Evolutionary conservation across 2,888 invertebrate species (phyloP).

Genomic region (Elmis aenea): DNA sequence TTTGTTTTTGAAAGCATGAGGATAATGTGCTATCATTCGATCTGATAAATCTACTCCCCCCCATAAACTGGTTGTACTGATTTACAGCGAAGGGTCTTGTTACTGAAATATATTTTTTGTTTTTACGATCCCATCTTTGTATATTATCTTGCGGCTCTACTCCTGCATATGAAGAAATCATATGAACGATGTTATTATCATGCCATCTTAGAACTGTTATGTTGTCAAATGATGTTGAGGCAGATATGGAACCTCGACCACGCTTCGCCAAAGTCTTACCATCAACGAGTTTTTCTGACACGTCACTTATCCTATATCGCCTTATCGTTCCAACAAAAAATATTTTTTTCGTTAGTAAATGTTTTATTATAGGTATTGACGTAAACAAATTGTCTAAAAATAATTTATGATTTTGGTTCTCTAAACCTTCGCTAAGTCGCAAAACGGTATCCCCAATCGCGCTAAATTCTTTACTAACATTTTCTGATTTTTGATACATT

Average conservation of each 20-base stretch:
- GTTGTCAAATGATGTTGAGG: slow-evolving; percentile 14
- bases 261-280: slow-evolving; percentile 1
- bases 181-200: slow-evolving; percentile 15
- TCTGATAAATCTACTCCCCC: slow-evolving; percentile 5
- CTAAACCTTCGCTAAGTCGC: slow-evolving; percentile 1
- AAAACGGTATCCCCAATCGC: slow-evolving; percentile 5
- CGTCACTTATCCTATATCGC: not conserved
- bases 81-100: slow-evolving; percentile 8
- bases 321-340: slow-evolving; percentile 1
- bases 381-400: slow-evolving; percentile 8
- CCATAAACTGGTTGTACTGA: slow-evolving; percentile 14
- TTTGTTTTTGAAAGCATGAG: slow-evolving; percentile 2
- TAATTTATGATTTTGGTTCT: slow-evolving; percentile 2
- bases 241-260: slow-evolving; percentile 9
- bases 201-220: slow-evolving; percentile 13
- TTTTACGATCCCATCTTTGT: slow-evolving; percentile 15
- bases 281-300: slow-evolving; percentile 1
- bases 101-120: slow-evolving; percentile 8
- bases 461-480: slow-evolving; percentile 1
- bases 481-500: slow-evolving; percentile 8
- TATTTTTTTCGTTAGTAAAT: not conserved
- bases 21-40: slow-evolving; percentile 3
- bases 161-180: slow-evolving; percentile 15
- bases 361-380: slow-evolving; percentile 3
- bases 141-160: slow-evolving; percentile 13